Evolutionary conservation across 2,113 vertebrate species (phyloP).

Genomic region (Mystacornis crossleyi): DNA sequence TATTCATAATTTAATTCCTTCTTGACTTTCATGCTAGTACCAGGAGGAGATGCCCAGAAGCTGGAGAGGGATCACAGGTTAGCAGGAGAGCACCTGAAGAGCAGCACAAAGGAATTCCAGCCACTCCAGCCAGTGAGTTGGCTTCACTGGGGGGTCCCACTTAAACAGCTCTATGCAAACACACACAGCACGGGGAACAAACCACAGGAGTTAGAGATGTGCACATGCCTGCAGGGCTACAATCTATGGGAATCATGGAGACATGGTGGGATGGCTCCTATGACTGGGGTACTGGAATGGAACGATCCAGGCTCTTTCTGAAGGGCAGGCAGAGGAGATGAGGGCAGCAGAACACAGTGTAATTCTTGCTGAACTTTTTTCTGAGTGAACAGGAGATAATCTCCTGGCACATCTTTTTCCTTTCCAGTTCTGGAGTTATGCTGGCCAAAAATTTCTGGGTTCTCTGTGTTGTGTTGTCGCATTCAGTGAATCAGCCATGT

Average conservation of each 20-base stretch:
- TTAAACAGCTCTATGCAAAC: not conserved
- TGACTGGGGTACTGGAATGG: not conserved
- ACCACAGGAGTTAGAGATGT: not conserved
- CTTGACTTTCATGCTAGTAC: not conserved
- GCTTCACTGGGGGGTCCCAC: fast-evolving
- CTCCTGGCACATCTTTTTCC: not conserved
- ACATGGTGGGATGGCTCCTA: not conserved
- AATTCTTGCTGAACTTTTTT: not conserved
- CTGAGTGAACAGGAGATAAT: not conserved
- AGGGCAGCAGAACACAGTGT: not conserved
- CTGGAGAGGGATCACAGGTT: not conserved
- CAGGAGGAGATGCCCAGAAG: not conserved
- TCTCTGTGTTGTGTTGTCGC: not conserved
- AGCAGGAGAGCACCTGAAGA: not conserved
- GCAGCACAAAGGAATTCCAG: not conserved
- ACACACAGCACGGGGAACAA: not conserved
- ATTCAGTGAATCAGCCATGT: not conserved
- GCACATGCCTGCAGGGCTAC: not conserved
- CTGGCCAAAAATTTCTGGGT: not conserved
- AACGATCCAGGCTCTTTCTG: not conserved
- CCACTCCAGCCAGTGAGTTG: not conserved
- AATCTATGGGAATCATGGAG: not conserved
- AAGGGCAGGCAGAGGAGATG: not conserved
- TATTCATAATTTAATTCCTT: not conserved
- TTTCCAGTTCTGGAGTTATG: not conserved